A percentile compares a stretch with the other conserved stretches of the same genome.
Conservation (phyloP, 2,888 invertebrate genomes). For the Eupeodes latifasciatus region DNA sequence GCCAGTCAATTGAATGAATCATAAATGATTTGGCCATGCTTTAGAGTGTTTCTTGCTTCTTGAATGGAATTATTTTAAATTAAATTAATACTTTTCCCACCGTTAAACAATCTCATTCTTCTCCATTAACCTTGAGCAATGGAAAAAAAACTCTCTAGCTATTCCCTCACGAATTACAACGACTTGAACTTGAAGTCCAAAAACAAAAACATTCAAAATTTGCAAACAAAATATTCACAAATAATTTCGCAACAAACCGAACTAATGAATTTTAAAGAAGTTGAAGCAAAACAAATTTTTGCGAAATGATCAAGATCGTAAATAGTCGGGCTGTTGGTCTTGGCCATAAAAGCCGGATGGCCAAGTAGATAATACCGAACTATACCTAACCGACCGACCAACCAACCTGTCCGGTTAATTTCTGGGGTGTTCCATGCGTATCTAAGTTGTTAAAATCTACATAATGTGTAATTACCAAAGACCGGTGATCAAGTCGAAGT, state of each 20-base stretch:
- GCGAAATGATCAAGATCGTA: background rate
- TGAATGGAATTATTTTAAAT: background rate
- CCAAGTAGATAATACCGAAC: background rate
- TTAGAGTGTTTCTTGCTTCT: background rate
- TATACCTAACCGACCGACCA: too few species aligned
- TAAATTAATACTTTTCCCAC: constrained; percentile 30
- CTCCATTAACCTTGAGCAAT: constrained; percentile 6
- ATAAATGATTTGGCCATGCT: background rate
- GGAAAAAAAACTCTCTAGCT: constrained; percentile 11
- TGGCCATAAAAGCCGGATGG: constrained; percentile 7
- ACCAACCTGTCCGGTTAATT: background rate
- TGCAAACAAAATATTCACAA: constrained; percentile 22
- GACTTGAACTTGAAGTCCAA: constrained; percentile 68
- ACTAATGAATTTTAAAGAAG: constrained; percentile 62
- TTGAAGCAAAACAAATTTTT: background rate
- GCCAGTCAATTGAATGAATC: background rate
- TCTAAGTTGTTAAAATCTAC: constrained; percentile 6
- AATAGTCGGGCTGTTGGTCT: too few species aligned
- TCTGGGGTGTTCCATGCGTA: constrained; percentile 20
- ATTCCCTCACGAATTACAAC: background rate
- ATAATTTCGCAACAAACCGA: constrained; percentile 50
- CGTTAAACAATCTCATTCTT: constrained; percentile 17
- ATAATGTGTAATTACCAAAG: constrained; percentile 15
- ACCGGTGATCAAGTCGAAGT: background rate
- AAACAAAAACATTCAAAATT: constrained; percentile 14